Evolutionary conservation across 2,888 invertebrate genomes (phyloP), one percentile per base, ranked within the genome.

Genomic region (Colostygia pectinataria): DNA sequence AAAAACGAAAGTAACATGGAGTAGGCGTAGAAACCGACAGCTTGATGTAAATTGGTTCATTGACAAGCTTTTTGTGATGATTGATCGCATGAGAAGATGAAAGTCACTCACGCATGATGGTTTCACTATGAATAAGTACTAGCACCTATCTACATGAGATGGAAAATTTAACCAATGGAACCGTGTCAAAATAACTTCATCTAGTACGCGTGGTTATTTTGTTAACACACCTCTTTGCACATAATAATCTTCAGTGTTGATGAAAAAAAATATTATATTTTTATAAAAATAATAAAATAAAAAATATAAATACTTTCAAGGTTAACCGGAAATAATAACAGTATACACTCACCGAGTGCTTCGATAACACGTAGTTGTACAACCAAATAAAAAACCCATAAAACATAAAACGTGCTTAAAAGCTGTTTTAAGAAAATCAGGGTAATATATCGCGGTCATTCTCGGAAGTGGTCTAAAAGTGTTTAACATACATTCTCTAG

Each of bases 401-500:
- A 52, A 52, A 43, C 32, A 53, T 46, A 20, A 47, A 44, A 41
- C 36, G 13, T 46, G 28, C 36, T 13, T 52, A 42, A 50, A 53
- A 53, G 41, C 38, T 34, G 39, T 42, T 48, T 55, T 52, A 53
- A 51, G 53, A 43, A 50, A 50, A 53, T 44, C 39, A 45, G 25
- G 56, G 46, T 46, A 48, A 55, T 28, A 45, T 38, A 45, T 51
- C 51, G 43, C 50, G 47, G 52, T 58, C 67, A 60, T 80, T 83
- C 77, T 68, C 40, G 62, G 78, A 82, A 82, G 69, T 65, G 59
- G 69, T 75, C 50, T 33, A 47, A 39, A 68, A 61, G 71, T 66
- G 67, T 71, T 76, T 78, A 77, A 80, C 77, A 77, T 65, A 77
- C 77, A 80, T 85, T 81, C 77, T 67, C 66, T 41, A 37, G 64